Conservation (phyloP, 2,113 vertebrate species). For the Aplodontia rufa region DNA sequence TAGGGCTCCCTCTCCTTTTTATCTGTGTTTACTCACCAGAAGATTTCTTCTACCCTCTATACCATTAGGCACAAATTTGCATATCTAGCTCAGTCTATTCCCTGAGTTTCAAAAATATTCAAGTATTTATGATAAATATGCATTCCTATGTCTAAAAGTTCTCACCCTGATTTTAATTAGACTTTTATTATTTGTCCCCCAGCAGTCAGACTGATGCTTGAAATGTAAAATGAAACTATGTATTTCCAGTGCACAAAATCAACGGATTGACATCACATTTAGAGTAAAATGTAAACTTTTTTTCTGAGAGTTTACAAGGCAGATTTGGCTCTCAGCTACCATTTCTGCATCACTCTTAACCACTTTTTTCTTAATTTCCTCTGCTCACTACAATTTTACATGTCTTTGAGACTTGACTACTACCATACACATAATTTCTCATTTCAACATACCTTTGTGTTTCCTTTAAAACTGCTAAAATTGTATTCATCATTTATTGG, state of each 20-base stretch:
- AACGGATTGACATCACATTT: not conserved
- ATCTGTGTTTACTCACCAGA: not conserved
- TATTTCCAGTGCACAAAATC: not conserved
- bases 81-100: not conserved
- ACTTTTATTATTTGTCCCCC: not conserved
- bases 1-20: not conserved
- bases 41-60: not conserved
- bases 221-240: not conserved
- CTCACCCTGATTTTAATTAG: not conserved
- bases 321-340: not conserved
- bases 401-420: not conserved
- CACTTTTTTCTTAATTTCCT: not conserved
- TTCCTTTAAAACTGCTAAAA: not conserved
- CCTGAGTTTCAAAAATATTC: not conserved
- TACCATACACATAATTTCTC: not conserved
- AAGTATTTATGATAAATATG: not conserved
- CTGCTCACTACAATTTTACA: not conserved
- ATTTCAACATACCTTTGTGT: not conserved
- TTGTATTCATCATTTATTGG: not conserved
- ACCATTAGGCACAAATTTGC: not conserved
- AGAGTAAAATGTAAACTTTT: not conserved
- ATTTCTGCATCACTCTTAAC: not conserved
- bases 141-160: not conserved
- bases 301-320: not conserved
- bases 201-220: not conserved